Percentiles rank a stretch among this genome's conserved stretches.
Evolutionary conservation across 2,797 vertebrate species (phyloP).

Genomic region (Kryptolebias ocellatus): DNA sequence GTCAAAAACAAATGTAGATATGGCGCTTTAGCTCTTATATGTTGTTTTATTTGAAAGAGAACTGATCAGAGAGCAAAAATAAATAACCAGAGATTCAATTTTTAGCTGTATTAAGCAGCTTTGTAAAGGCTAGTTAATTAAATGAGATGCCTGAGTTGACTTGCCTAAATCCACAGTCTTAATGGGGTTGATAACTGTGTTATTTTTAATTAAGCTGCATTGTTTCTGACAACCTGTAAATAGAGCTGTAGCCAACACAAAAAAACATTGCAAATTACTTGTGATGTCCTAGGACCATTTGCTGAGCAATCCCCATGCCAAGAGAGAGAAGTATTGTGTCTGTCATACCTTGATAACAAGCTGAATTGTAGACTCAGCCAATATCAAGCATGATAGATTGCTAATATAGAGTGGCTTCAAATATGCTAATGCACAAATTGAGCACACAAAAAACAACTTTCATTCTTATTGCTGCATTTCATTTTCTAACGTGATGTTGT

Average conservation of each 20-base stretch:
- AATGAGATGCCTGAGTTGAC: conserved; percentile 65
- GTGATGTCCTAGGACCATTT: conserved; percentile 37
- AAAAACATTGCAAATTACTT: conserved; percentile 40
- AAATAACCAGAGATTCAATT: conserved; percentile 21
- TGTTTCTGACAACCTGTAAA: conserved; percentile 68
- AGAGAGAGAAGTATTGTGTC: conserved; percentile 10
- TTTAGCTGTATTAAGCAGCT: conserved; percentile 39
- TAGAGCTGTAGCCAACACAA: conserved; percentile 39
- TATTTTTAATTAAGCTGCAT: conserved; percentile 72
- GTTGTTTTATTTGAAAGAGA: background rate
- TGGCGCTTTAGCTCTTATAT: background rate
- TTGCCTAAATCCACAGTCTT: conserved; percentile 52
- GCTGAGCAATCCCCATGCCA: conserved; percentile 22
- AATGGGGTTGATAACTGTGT: conserved; percentile 68
- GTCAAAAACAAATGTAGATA: background rate
- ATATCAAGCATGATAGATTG: conserved; percentile 12
- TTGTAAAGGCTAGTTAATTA: conserved; percentile 67
- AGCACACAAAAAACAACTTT: background rate
- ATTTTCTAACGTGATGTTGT: background rate
- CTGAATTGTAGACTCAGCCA: background rate
- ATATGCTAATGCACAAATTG: background rate
- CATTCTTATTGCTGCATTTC: background rate
- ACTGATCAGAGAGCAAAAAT: background rate
- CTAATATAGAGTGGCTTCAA: background rate
- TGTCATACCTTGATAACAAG: conserved; percentile 39